Conservation (phyloP, 2,797 vertebrate species). For the Pipistrellus nathusii region DNA sequence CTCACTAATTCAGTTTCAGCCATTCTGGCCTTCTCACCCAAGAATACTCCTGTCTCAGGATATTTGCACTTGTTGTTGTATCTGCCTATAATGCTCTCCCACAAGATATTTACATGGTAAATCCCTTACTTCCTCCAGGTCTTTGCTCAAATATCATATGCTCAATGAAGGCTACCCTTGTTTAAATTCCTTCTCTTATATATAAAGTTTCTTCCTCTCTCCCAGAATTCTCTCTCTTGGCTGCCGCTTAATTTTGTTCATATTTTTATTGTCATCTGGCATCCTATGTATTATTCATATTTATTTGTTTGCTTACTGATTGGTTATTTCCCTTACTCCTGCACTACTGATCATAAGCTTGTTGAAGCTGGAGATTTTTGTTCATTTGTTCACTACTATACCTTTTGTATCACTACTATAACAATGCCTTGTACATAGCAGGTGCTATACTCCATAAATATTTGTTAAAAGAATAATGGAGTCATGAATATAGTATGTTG, state of each 20-base stretch:
- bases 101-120: not conserved
- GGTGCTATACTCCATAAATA: not conserved
- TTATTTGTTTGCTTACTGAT: slow-evolving; percentile 14
- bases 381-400: not conserved
- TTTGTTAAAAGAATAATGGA: slow-evolving; percentile 10
- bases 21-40: not conserved
- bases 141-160: slow-evolving; percentile 18
- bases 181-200: slow-evolving; percentile 11
- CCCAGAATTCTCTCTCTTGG: not conserved
- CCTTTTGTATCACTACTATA: not conserved
- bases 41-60: not conserved
- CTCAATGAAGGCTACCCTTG: not conserved
- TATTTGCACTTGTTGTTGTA: slow-evolving; percentile 5
- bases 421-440: not conserved
- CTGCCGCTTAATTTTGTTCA: not conserved
- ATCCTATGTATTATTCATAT: not conserved
- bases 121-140: not conserved
- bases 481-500: not conserved
- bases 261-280: not conserved
- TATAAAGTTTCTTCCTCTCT: not conserved
- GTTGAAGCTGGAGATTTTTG: not conserved
- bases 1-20: not conserved
- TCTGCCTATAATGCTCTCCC: not conserved
- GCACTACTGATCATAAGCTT: not conserved
- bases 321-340: not conserved